A percentile compares a stretch with the other conserved stretches of the same genome.
phyloP scores from a whole-genome alignment of 2,113 vertebrate genomes.

The Anguilla japonica region DNA sequence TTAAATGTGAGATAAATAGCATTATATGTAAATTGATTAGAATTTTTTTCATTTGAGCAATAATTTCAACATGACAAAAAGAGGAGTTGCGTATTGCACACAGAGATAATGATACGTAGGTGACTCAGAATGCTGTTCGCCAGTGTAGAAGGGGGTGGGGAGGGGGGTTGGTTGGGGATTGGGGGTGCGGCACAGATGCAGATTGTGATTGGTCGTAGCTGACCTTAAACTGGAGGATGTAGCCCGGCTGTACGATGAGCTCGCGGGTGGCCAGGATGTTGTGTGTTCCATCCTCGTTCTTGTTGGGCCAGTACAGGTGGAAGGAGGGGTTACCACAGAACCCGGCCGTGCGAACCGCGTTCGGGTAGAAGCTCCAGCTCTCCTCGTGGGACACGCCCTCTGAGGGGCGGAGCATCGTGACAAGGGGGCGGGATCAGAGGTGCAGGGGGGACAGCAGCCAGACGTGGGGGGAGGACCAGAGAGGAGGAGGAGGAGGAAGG shows the following conservation, averaged over 20 bases:
- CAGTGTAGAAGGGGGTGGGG: not conserved
- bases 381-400: slow-evolving; percentile 94
- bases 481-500: not conserved
- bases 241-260: slow-evolving; percentile 96
- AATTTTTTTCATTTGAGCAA: not conserved
- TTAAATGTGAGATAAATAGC: not conserved
- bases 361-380: slow-evolving; percentile 98
- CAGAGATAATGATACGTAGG: no score
- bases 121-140: not conserved
- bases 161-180: no score
- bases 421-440: not conserved
- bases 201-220: slow-evolving; percentile 25
- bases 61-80: no score
- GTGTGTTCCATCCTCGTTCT: slow-evolving; percentile 90
- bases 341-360: slow-evolving; percentile 92
- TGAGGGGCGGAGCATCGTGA: slow-evolving; percentile 42
- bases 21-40: not conserved
- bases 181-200: not conserved
- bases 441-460: not conserved
- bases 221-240: slow-evolving; percentile 98
- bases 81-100: no score
- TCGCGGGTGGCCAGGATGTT: slow-evolving; percentile 93
- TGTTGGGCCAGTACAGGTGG: slow-evolving; percentile 98
- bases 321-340: slow-evolving; percentile 99
- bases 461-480: not conserved